Evolutionary conservation across 2,113 vertebrate species (phyloP).

Genomic region (Halichoeres trimaculatus): DNA sequence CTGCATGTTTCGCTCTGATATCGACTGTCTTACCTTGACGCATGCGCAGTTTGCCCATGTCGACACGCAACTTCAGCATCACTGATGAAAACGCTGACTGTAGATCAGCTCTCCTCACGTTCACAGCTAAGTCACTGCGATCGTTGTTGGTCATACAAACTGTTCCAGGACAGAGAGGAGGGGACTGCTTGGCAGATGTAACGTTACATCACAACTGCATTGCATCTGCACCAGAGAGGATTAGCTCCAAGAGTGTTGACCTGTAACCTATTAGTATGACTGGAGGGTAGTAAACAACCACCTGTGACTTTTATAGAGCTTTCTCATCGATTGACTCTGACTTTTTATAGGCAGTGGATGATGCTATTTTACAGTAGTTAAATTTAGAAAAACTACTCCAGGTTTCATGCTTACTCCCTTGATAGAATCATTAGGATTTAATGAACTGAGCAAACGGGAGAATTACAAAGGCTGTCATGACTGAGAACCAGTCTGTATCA

Average conservation of each 20-base stretch:
- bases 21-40: neutral
- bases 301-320: too few species aligned
- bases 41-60: constrained; percentile 38
- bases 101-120: constrained; percentile 23
- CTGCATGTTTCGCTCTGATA: constrained; percentile 7
- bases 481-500: too few species aligned
- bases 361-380: too few species aligned
- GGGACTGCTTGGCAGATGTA: neutral
- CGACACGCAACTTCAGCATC: constrained; percentile 29
- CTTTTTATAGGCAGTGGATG: too few species aligned
- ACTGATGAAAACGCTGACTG: constrained; percentile 27
- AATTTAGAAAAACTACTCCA: too few species aligned
- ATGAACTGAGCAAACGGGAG: too few species aligned
- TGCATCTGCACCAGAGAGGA: neutral
- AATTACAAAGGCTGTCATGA: too few species aligned
- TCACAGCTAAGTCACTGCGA: neutral
- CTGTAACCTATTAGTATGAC: neutral
- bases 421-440: too few species aligned
- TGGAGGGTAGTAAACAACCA: too few species aligned
- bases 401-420: too few species aligned
- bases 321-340: too few species aligned
- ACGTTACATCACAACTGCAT: constrained; percentile 37
- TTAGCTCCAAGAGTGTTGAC: neutral
- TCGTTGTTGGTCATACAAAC: neutral
- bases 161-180: neutral